These are phyloP conservation scores for Sphyrna mokarran DNA, from an alignment of 2,113 vertebrate species.

Conservation along the genomic window DNA sequence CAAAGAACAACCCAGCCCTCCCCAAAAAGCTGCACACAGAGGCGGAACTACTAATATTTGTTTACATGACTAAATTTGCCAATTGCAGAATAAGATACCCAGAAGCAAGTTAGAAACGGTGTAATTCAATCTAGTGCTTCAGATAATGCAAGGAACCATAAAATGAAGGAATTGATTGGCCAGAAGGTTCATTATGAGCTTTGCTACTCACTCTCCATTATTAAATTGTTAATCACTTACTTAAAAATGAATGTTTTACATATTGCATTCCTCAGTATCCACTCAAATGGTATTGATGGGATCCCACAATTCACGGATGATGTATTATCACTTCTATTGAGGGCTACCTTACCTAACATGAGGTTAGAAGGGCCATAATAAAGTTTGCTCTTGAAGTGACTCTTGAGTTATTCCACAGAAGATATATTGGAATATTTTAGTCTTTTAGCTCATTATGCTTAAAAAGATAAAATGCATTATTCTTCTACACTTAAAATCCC, in stretches of 20 bases:
- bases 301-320: neutral
- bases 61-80: neutral
- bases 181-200: slow-evolving; percentile 26
- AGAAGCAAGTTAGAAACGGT: neutral
- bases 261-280: neutral
- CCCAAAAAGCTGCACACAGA: slow-evolving; percentile 13
- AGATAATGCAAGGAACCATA: neutral
- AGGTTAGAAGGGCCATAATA: neutral
- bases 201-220: neutral
- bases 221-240: neutral
- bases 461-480: neutral
- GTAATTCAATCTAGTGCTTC: neutral
- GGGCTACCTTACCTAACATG: neutral
- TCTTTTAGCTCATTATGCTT: neutral
- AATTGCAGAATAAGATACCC: neutral
- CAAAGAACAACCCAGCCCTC: neutral
- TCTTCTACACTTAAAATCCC: neutral
- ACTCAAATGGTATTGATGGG: neutral
- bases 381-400: neutral
- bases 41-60: neutral
- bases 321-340: neutral
- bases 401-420: neutral
- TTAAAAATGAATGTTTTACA: neutral
- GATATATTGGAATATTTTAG: neutral
- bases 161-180: neutral